Conservation (phyloP, 2,113 vertebrate species). For the Elephantulus edwardii region DNA sequence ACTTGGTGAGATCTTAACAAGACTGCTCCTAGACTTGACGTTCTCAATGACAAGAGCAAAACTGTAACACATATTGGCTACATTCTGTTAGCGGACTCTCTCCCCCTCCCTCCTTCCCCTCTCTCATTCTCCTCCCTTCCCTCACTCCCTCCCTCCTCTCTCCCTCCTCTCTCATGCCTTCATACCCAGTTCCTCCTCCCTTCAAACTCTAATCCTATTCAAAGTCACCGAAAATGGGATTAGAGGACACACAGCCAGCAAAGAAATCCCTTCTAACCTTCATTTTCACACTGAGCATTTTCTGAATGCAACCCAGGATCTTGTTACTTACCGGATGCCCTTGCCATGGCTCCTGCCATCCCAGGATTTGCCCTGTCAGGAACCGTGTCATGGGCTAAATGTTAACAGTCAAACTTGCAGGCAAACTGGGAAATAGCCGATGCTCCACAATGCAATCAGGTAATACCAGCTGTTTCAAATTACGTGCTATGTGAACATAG, state of each 20-base stretch:
- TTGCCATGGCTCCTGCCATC: neutral
- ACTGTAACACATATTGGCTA: neutral
- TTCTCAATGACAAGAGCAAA: neutral
- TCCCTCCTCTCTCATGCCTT: neutral
- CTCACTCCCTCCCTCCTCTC: neutral
- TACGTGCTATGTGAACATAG: neutral
- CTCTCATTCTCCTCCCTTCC: neutral
- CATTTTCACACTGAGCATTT: slow-evolving; percentile 31
- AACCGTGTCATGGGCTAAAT: neutral
- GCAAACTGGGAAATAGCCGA: neutral
- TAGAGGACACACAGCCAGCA: slow-evolving; percentile 51
- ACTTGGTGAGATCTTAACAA: neutral
- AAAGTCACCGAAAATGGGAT: slow-evolving; percentile 49
- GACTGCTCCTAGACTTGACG: neutral
- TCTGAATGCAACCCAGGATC: slow-evolving; percentile 9
- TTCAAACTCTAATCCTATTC: slow-evolving; percentile 48
- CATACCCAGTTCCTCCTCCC: neutral
- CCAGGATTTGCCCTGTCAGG: slow-evolving; percentile 17
- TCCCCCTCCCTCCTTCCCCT: neutral
- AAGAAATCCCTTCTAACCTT: slow-evolving; percentile 65
- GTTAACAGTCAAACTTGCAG: neutral
- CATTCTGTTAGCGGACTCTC: neutral
- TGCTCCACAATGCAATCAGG: neutral
- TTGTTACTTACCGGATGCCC: neutral
- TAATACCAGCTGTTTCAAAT: neutral